These are phyloP conservation scores for Cryptotis parvus DNA, from an alignment of 2,113 vertebrate species.

Conservation along the genomic window DNA sequence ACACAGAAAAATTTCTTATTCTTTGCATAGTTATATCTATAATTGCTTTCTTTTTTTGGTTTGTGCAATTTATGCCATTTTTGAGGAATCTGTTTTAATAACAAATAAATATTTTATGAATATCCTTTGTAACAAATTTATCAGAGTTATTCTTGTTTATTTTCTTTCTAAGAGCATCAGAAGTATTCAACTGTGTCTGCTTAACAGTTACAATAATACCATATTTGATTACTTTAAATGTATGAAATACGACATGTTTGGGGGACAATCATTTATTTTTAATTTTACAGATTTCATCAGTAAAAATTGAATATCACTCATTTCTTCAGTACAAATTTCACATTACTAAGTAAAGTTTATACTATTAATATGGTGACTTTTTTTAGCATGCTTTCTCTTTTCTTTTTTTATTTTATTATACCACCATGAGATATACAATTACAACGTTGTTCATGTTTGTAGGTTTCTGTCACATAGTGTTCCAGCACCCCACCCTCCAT, in stretches of 20 bases:
- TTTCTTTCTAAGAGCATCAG: not conserved
- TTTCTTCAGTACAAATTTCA: not conserved
- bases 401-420: no score
- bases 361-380: not conserved
- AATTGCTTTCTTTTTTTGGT: conserved; percentile 7
- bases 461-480: no score
- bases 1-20: not conserved
- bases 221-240: not conserved
- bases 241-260: not conserved
- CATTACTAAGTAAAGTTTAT: not conserved
- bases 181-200: not conserved
- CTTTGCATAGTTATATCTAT: not conserved
- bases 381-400: no score
- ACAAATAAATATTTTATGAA: not conserved
- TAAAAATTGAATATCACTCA: not conserved
- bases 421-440: no score
- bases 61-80: not conserved
- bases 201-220: not conserved
- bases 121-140: not conserved
- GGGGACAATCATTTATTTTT: not conserved
- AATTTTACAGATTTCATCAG: not conserved
- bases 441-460: no score
- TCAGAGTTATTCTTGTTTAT: not conserved
- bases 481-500: no score
- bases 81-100: not conserved